Evolutionary conservation across 2,888 invertebrate species (phyloP), one percentile per base, ranked within the genome.

Genomic region (Caenorhabditis panamensis): DNA sequence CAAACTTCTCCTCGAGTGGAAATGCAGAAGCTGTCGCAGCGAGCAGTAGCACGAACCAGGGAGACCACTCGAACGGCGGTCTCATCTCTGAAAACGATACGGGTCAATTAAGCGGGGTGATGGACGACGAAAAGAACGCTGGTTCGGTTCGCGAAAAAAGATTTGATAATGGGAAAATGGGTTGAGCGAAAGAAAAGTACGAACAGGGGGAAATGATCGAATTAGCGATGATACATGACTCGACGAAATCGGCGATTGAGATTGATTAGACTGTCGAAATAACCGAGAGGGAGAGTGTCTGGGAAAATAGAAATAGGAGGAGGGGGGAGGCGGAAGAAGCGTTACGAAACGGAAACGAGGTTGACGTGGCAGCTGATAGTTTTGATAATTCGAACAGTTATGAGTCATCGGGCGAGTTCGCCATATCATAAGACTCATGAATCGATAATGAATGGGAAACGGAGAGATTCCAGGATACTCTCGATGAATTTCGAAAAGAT

Each of bases 1-100:
- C 63, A 76, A 86, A 84, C n/a, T 80, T 71, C 36, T 83, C 77
- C 47, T 75, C 79, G 11, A 73, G 59, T n/a, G 73, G 73, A 9
- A 67, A 64, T 20, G 64, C 58, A 8, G 47, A 49, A 6, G 56
- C 6, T 1, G 36, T 37, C 5, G 53, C 22, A 1, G 56, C 1
- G 8, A 49, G 22, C 0, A 66, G 6, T 0, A 59, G 37, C 11
- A 73, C 41, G n/a, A 72, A 11, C 4, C 58, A 26, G 49, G 66
- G 73, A 58, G 73, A 73, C 73, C 73, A 66, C 63, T 72, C 63
- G 28, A 54, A 49, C 49, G 56, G 72, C 63, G 73, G 73, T 53
- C 64, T 66, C 73, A 73, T 54, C 22, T 54, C 54, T 53, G 44
- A 53, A 59, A 58, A 5, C 31, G 64, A 73, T 59, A 47, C 51